A percentile compares a stretch with the other conserved stretches of the same genome.
Conservation (phyloP, 2,888 invertebrate genomes). For the Hipparchia semele region DNA sequence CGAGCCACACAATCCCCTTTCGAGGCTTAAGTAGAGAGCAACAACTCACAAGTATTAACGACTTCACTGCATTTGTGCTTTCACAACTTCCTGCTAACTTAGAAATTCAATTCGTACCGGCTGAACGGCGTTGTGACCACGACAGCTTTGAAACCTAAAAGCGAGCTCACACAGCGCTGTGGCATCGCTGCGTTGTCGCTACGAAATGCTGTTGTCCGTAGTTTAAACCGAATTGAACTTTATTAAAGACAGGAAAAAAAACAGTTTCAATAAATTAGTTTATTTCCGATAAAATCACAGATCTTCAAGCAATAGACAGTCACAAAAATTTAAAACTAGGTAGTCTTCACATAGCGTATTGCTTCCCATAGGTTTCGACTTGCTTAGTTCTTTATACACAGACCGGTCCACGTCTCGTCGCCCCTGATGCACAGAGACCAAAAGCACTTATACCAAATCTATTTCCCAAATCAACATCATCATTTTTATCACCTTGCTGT, state of each 20-base stretch:
- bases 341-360: no score
- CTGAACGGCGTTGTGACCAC: constrained; percentile 5
- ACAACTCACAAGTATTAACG: constrained; percentile 9
- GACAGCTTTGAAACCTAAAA: constrained; percentile 9
- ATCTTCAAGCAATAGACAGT: no score
- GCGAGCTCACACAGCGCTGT: no score
- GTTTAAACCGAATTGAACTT: no score
- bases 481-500: neutral
- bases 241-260: no score
- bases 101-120: constrained; percentile 2
- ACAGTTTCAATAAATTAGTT: neutral
- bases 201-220: no score
- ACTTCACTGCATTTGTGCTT: constrained; percentile 5
- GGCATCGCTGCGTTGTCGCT: no score
- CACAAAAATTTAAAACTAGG: neutral
- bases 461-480: neutral
- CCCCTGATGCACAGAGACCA: neutral
- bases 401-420: neutral
- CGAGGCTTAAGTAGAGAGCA: neutral
- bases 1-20: neutral
- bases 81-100: constrained; percentile 4
- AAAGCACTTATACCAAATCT: constrained; percentile 1
- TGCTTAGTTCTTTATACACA: neutral
- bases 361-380: neutral
- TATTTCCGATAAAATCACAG: neutral